These are phyloP conservation scores for Cervus canadensis DNA, from an alignment of 2,113 vertebrate species.

Conservation along the genomic window DNA sequence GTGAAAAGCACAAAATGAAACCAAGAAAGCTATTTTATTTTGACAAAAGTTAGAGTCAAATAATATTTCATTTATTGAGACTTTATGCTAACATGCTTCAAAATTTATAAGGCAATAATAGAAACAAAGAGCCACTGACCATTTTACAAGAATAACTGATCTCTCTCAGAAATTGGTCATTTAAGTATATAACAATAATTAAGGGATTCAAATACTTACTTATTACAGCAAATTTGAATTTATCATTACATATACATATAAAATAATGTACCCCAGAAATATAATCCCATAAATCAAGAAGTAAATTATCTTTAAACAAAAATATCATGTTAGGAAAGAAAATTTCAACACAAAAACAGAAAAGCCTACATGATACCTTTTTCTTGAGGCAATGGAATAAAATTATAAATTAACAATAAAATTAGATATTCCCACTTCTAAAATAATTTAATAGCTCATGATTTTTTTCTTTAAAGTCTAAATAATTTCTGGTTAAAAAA, in stretches of 20 bases:
- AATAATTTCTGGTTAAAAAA: not conserved
- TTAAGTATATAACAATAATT: not conserved
- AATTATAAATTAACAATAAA: not conserved
- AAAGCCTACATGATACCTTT: not conserved
- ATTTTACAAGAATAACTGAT: not conserved
- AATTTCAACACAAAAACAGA: not conserved
- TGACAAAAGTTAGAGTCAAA: not conserved
- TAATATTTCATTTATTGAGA: not conserved
- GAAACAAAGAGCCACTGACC: not conserved
- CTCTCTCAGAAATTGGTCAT: not conserved
- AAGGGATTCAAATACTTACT: not conserved
- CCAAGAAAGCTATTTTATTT: not conserved
- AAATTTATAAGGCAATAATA: not conserved
- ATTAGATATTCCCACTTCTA: not conserved
- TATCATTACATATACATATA: not conserved
- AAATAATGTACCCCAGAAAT: not conserved
- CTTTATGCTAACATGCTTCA: not conserved
- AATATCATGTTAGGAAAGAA: not conserved
- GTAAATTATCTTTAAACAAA: not conserved
- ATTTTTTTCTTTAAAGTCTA: not conserved
- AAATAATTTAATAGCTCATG: conserved; percentile 1
- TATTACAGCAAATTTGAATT: not conserved
- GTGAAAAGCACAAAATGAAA: not conserved
- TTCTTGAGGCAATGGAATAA: not conserved
- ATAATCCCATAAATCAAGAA: not conserved